These are phyloP conservation scores for Dendrocincla tyrannina DNA, from an alignment of 2,797 vertebrate genomes.

Conservation along the genomic window DNA sequence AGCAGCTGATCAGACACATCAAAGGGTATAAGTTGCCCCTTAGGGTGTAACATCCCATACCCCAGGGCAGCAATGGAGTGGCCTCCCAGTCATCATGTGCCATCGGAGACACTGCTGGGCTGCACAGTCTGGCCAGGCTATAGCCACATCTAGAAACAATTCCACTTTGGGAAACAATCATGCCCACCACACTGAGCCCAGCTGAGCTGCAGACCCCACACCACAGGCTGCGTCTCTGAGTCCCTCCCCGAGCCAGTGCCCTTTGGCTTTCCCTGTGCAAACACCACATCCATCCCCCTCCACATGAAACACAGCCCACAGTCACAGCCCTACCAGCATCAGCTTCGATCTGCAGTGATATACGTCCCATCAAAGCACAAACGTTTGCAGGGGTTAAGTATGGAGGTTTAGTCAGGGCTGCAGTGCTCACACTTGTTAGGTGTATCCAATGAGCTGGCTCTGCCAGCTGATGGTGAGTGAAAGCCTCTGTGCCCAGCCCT, in stretches of 20 bases:
- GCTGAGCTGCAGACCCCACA: background rate
- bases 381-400: background rate
- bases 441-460: rapidly evolving
- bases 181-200: background rate
- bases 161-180: background rate
- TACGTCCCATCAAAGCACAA: background rate
- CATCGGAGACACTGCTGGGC: rapidly evolving
- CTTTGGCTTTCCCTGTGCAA: background rate
- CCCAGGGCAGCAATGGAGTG: background rate
- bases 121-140: background rate
- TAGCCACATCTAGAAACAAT: background rate
- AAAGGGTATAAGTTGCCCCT: background rate
- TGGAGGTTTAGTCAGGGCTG: rapidly evolving
- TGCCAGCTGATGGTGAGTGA: rapidly evolving
- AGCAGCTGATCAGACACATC: background rate
- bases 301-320: background rate
- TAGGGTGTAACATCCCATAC: background rate
- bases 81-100: background rate
- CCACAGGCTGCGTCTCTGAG: rapidly evolving
- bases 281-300: background rate
- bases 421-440: rapidly evolving
- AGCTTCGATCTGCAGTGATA: rapidly evolving
- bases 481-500: background rate
- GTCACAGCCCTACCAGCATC: background rate
- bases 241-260: background rate